Conservation (phyloP, 2,113 vertebrate species). For the Phalacrocorax aristotelis region DNA sequence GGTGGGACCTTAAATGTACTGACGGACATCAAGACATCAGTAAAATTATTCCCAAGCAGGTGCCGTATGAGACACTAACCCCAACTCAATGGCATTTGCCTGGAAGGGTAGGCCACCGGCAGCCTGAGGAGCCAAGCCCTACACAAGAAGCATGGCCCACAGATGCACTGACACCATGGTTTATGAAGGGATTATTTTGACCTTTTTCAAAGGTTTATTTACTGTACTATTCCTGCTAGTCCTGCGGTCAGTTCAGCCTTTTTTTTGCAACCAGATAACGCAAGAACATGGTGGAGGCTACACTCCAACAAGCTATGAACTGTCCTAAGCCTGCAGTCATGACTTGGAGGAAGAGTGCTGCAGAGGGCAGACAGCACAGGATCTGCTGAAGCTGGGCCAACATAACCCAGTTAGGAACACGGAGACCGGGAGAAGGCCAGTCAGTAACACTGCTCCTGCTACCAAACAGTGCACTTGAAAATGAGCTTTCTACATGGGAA, state of each 20-base stretch:
- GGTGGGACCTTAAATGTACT: not conserved
- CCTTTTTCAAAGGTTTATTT: not conserved
- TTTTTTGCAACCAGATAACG: not conserved
- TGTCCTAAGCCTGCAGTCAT: not conserved
- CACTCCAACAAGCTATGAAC: not conserved
- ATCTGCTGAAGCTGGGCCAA: not conserved
- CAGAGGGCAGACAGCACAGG: not conserved
- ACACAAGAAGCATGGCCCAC: not conserved
- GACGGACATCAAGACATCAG: not conserved
- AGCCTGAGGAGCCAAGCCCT: not conserved
- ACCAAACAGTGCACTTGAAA: fast-evolving
- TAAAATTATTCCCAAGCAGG: not conserved
- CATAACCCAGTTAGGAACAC: not conserved
- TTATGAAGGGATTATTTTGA: not conserved
- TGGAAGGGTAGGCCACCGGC: not conserved
- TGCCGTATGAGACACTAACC: fast-evolving
- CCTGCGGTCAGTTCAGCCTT: not conserved
- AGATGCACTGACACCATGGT: not conserved
- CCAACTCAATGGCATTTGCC: not conserved
- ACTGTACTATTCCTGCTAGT: not conserved
- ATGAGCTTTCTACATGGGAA: not conserved
- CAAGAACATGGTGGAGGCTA: not conserved
- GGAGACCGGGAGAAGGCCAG: not conserved
- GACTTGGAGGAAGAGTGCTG: not conserved
- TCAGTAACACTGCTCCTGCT: not conserved